phyloP scores from a whole-genome alignment of 2,113 vertebrate genomes.

The Stictonetta naevosa region DNA sequence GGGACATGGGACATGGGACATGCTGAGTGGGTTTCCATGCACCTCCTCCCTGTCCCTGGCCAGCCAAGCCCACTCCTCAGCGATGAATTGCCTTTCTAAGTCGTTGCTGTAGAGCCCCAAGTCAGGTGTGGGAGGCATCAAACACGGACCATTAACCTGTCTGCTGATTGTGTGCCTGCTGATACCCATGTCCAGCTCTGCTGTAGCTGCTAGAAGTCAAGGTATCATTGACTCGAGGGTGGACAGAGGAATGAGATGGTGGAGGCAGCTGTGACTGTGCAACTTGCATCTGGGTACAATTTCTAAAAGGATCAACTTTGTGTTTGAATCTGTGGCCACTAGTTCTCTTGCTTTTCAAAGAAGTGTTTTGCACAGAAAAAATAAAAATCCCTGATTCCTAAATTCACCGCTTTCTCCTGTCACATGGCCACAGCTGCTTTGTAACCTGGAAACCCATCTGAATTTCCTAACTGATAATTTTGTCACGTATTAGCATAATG shows the following conservation, averaged over 20 bases:
- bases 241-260: not conserved
- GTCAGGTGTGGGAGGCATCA: not conserved
- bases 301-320: not conserved
- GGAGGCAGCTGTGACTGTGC: not conserved
- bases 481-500: not conserved
- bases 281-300: not conserved
- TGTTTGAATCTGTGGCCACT: not conserved
- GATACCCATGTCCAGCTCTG: not conserved
- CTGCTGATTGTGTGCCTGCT: not conserved
- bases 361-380: not conserved
- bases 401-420: not conserved
- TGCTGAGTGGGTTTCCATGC: not conserved
- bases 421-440: not conserved
- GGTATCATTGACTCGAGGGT: rapidly evolving
- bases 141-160: not conserved
- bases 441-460: not conserved
- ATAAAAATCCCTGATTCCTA: not conserved
- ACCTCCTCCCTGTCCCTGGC: not conserved
- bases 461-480: slow-evolving; percentile 14
- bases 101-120: not conserved
- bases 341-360: not conserved
- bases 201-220: not conserved
- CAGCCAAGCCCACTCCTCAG: rapidly evolving
- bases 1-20: too few species aligned
- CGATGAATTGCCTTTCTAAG: not conserved